These are phyloP conservation scores for Dione vanillae DNA, from an alignment of 2,888 invertebrate genomes.

Conservation along the genomic window DNA sequence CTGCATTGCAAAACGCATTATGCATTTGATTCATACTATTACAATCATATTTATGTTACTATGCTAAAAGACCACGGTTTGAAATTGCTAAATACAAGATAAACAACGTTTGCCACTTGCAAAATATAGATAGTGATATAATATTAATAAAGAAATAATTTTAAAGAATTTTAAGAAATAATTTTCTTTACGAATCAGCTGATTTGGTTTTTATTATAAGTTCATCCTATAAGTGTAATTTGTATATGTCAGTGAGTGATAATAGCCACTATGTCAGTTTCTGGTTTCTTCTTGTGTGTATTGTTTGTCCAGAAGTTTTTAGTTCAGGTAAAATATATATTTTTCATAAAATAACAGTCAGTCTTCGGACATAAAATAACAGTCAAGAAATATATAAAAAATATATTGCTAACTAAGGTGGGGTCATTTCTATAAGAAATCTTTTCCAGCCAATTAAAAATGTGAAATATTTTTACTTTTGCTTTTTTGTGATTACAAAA, in stretches of 20 bases:
- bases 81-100: background rate
- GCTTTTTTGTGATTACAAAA: no score
- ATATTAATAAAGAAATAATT: no score
- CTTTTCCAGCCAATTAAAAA: no score
- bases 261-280: background rate
- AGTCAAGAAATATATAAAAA: no score
- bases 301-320: background rate
- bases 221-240: background rate
- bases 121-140: background rate
- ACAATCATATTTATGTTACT: background rate
- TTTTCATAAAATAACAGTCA: no score
- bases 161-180: no score
- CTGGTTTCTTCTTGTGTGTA: background rate
- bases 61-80: background rate
- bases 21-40: background rate
- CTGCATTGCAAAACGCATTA: background rate
- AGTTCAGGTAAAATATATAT: background rate
- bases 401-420: no score
- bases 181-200: background rate
- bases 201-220: background rate
- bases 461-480: no score
- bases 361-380: no score
- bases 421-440: no score
- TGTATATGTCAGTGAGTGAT: background rate
- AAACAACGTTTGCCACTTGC: constrained; percentile 6